Evolutionary conservation across 2,888 invertebrate genomes (phyloP).

Genomic region (Drosophila dives): DNA sequence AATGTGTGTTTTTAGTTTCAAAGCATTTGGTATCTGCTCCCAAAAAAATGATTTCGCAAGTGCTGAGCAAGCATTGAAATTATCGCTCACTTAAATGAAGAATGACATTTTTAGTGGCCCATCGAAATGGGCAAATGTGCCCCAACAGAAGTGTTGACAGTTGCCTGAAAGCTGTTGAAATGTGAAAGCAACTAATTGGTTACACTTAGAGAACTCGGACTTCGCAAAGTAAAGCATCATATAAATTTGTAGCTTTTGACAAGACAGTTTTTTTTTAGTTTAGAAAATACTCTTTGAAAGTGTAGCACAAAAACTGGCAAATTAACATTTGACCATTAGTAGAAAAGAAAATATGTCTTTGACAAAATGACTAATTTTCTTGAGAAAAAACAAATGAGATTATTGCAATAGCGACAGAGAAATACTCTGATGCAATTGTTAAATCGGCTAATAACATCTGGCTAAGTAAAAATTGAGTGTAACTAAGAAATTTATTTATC

Average conservation of each 20-base stretch:
- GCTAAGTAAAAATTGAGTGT: no score
- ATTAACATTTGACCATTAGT: background rate
- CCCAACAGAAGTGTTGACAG: constrained; percentile 58
- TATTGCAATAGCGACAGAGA: background rate
- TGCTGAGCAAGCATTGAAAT: constrained; percentile 21
- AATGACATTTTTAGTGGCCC: constrained; percentile 70
- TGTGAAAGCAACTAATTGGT: constrained; percentile 69
- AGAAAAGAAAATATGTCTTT: background rate
- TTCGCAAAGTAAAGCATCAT: constrained; percentile 28
- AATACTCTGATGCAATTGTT: background rate
- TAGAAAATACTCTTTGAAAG: constrained; percentile 10
- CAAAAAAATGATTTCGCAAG: constrained; percentile 48
- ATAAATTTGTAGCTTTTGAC: constrained; percentile 6
- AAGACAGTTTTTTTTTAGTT: constrained; percentile 11
- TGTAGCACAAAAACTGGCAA: constrained; percentile 3
- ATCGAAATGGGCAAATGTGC: constrained; percentile 35
- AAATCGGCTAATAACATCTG: background rate
- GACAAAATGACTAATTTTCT: background rate
- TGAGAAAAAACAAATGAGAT: background rate
- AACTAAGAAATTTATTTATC: background rate
- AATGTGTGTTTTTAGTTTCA: constrained; percentile 46
- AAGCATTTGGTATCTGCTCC: constrained; percentile 1
- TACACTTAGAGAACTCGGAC: constrained; percentile 22
- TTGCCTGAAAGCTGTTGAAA: constrained; percentile 56
- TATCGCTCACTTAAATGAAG: constrained; percentile 64